Evolutionary conservation across 2,113 vertebrate species (phyloP).

Genomic region (western clawed frog (Xenopus tropicalis)): DNA sequence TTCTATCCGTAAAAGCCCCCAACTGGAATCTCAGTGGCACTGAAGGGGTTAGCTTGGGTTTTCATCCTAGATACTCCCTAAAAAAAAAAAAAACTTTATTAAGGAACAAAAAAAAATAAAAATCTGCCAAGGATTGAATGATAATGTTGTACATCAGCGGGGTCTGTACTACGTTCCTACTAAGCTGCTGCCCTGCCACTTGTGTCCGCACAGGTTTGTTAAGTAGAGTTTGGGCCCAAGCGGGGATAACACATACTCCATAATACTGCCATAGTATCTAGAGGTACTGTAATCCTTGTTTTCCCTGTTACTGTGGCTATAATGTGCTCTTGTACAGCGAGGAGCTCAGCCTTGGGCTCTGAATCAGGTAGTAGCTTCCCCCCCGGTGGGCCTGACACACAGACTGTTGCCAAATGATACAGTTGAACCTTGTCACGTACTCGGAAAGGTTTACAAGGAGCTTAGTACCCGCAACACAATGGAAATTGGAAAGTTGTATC

Average conservation of each 20-base stretch:
- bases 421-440: slow-evolving; percentile 22
- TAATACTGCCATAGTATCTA: slow-evolving; percentile 21
- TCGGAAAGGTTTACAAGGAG: neutral
- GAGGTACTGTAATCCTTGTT: slow-evolving; percentile 27
- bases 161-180: slow-evolving; percentile 2
- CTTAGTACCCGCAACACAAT: neutral
- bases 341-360: neutral
- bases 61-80: neutral
- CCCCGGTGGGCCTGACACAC: neutral
- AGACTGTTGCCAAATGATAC: slow-evolving; percentile 27
- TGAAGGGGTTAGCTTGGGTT: slow-evolving; percentile 14
- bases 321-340: neutral
- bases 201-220: neutral
- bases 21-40: slow-evolving; percentile 18
- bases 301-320: neutral
- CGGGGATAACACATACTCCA: neutral
- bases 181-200: slow-evolving; percentile 1
- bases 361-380: neutral
- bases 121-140: slow-evolving; percentile 7
- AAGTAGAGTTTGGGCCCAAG: neutral
- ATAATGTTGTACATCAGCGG: neutral
- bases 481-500: slow-evolving; percentile 28
- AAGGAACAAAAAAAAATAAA: neutral
- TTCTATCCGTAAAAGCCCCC: slow-evolving; percentile 45
- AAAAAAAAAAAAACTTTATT: neutral